phyloP scores from a whole-genome alignment of 1,140 invertebrate genomes.

The Panonychus citri region DNA sequence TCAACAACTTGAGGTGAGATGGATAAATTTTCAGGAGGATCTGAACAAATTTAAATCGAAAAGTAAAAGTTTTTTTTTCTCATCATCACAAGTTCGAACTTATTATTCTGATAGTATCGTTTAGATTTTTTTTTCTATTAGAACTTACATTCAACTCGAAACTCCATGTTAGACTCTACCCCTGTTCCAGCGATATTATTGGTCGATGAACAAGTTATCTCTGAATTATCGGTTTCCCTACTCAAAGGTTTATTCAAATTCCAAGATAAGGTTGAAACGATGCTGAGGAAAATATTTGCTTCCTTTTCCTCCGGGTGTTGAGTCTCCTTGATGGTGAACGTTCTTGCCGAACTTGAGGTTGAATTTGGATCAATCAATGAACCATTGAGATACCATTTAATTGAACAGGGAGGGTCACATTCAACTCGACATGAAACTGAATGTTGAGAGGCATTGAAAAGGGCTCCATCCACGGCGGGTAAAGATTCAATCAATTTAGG shows the following conservation, averaged over 20 bases:
- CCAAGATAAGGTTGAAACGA: constrained; percentile 52
- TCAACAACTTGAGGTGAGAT: constrained; percentile 42
- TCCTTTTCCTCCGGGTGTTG: constrained; percentile 37
- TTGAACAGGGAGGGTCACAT: constrained; percentile 54
- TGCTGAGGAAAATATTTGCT: constrained; percentile 59
- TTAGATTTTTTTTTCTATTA: neutral
- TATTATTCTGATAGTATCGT: too few species aligned
- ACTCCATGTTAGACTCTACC: constrained; percentile 51
- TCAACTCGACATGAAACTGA: constrained; percentile 56
- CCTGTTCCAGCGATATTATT: constrained; percentile 41
- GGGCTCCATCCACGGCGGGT: constrained; percentile 49
- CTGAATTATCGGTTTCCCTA: constrained; percentile 41
- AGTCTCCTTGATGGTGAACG: constrained; percentile 29
- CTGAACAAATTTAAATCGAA: constrained; percentile 28
- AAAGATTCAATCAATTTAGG: constrained; percentile 61
- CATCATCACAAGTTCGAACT: too few species aligned
- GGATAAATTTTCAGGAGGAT: constrained; percentile 58
- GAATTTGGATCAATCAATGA: neutral
- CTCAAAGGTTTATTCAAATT: constrained; percentile 55
- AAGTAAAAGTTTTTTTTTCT: too few species aligned
- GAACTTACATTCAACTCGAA: constrained; percentile 64
- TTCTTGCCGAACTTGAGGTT: constrained; percentile 7
- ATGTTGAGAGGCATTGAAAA: constrained; percentile 38
- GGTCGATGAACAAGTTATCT: constrained; percentile 57
- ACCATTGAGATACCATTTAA: constrained; percentile 56